Base-by-base conservation (phyloP, 2,888 invertebrate genomes). In the Epistrophe grossulariae region DNA sequence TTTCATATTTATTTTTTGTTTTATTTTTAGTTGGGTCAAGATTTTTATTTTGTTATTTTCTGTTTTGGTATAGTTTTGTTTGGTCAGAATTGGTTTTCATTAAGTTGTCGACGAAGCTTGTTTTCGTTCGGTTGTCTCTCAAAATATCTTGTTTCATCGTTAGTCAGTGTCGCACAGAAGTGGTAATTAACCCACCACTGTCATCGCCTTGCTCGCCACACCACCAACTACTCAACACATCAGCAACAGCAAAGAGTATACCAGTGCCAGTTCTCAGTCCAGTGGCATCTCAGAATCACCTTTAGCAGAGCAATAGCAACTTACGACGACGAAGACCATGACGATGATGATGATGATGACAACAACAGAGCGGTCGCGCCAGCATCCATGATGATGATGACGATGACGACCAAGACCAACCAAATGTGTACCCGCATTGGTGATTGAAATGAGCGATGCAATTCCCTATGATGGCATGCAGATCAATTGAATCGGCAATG, bases 401-500 rank as follows among this genome's bases (percentile, higher is more conserved):
- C 3, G 31, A 45, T 48, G 72, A 66, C 13, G 52, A 79, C 38
- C 24, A 80, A 17, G 28, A 55, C 57, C 57, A 57, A 66, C 82
- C 68, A 70, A 78, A 83, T 83, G 87, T 45, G 19, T 76, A 77
- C 72, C 66, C 59, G 77, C 81, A 72, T 71, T 77, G 81, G 78
- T 59, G 57, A 45, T 77, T 68, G 79, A 57, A 83, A 79, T 68
- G 74, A 79, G 79, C 66, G 79, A 87, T 83, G 85, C 85, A 74
- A 83, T 87, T 74, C 78, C 31, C 66, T 48, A 52, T 72, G 82
- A 76, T 87, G 79, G 83, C 71, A 82, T 83, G 83, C 79, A 79
- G 87, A 83, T 87, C 82, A 79, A 87, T 87, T 87, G 83, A 79
- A 87, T 82, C 72, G 76, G 55, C 71, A 82, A 79, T 82, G 85